Evolutionary conservation across 2,113 vertebrate genomes (phyloP), one percentile per base, ranked within the genome.

Genomic region (Condylura cristata): DNA sequence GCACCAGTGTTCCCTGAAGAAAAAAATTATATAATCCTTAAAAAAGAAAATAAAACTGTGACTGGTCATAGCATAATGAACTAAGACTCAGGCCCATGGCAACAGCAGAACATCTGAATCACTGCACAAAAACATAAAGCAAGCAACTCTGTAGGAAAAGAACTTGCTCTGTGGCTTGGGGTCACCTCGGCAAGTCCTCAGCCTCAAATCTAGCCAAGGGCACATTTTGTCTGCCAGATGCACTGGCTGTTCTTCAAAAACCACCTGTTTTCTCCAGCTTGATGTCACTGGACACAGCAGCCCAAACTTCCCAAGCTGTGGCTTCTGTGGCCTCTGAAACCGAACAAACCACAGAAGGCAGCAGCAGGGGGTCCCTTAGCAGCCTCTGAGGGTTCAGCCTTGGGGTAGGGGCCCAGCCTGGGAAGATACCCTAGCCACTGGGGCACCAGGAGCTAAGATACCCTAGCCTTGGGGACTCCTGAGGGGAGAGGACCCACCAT

Each of bases 191-290:
- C 86, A 63, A 37, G 65, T 37, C 61, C 24, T 22, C 53, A 22
- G n/a, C 58, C 5, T 34, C 61, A 68, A 74, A 87, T 22, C 58
- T 65, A 61, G 93, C 71, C 95, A 63, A 93, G 71, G 65, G 81
- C 63, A 12, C 63, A 34, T 28, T 86, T 51, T 65, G 48, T 85
- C 61, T 72, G 71, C 81, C 72, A 71, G 32, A 56, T 28, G 32
- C 37, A 16, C 88, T 86, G 66, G 58, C 48, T n/a, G 30, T 3
- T 34, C 18, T 68, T 74, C 44, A 60, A 58, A 70, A 41, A 22
- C 32, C 3, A 37, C 65, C 46, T 66, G 63, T 81, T 92, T 91
- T 75, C 76, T 74, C 48, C 60, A 39, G 34, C 1, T 2, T 92
- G 34, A 61, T 5, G 16, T 18, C 28, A 14, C 9, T 3, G 1